phyloP scores from a whole-genome alignment of 2,113 vertebrate species.

The Morone chrysops region DNA sequence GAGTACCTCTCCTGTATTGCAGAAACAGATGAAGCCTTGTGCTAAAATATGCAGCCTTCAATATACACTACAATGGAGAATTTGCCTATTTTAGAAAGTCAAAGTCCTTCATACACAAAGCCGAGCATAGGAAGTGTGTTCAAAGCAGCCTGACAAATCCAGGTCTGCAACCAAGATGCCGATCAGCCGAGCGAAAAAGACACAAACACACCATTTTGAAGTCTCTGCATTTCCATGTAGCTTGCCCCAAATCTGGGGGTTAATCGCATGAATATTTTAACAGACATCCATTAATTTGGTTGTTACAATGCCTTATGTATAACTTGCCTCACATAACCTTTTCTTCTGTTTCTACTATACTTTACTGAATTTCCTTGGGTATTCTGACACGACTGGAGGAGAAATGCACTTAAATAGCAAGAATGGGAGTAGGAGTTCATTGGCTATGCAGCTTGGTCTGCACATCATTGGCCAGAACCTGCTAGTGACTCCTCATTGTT shows the following conservation, averaged over 20 bases:
- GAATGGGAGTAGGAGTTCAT: conserved; percentile 49
- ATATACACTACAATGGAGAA: background rate
- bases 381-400: conserved; percentile 62
- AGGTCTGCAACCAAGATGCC: conserved; percentile 37
- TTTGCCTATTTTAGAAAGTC: background rate
- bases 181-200: conserved; percentile 64
- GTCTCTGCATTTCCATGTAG: conserved; percentile 70
- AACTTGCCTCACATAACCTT: conserved; percentile 73
- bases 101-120: conserved; percentile 6
- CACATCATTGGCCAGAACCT: conserved; percentile 48
- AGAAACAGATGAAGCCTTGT: conserved; percentile 1
- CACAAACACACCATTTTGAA: conserved; percentile 71
- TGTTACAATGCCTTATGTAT: conserved; percentile 84
- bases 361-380: conserved; percentile 65
- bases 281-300: conserved; percentile 84
- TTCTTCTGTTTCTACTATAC: conserved; percentile 50
- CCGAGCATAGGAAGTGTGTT: conserved; percentile 19
- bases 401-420: conserved; percentile 74
- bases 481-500: conserved; percentile 49
- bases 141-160: conserved; percentile 24
- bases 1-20: background rate
- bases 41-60: background rate
- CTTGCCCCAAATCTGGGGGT: conserved; percentile 65
- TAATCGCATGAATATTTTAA: conserved; percentile 81
- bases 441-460: conserved; percentile 56